A percentile compares a stretch with the other conserved stretches of the same genome.
phyloP scores from a whole-genome alignment of 2,797 vertebrate genomes.

The Sternarchorhynchus goeldii region DNA sequence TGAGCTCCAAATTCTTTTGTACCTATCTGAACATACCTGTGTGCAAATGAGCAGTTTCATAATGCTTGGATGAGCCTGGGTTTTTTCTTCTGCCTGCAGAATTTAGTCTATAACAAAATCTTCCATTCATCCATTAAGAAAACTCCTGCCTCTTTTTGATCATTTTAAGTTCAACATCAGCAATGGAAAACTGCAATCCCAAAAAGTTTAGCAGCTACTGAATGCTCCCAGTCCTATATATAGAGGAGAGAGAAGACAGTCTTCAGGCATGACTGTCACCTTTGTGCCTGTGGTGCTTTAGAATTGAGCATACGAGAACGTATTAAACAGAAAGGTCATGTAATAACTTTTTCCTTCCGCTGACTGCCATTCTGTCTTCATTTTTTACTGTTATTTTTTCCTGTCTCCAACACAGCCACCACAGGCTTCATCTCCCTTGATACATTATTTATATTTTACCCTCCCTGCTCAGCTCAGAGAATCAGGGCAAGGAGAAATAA shows the following conservation, averaged over 20 bases:
- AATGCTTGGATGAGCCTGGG: no score
- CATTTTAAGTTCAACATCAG: no score
- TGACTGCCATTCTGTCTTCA: conserved; percentile 45
- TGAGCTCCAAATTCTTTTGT: no score
- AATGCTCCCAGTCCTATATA: conserved; percentile 29
- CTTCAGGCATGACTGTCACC: conserved; percentile 26
- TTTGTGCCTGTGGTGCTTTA: conserved; percentile 8
- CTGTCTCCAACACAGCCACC: conserved; percentile 40
- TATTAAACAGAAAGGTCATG: no score
- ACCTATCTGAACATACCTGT: no score
- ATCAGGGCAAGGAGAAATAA: conserved; percentile 76
- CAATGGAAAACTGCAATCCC: conserved; percentile 17
- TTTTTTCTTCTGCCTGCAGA: no score
- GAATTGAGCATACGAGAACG: neutral
- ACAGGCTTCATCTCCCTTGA: conserved; percentile 62
- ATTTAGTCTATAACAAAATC: neutral
- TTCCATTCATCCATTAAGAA: conserved; percentile 3
- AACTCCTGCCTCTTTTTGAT: no score
- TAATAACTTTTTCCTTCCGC: neutral
- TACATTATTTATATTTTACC: conserved; percentile 74
- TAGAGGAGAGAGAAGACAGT: conserved; percentile 16
- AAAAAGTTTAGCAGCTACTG: conserved; percentile 24
- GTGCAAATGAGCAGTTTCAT: no score
- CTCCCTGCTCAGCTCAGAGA: conserved; percentile 64
- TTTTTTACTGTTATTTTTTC: conserved; percentile 57